A percentile compares a stretch with the other conserved stretches of the same genome.
These are phyloP conservation scores for Nanger granti DNA, from an alignment of 2,113 vertebrate genomes.

Conservation along the genomic window DNA sequence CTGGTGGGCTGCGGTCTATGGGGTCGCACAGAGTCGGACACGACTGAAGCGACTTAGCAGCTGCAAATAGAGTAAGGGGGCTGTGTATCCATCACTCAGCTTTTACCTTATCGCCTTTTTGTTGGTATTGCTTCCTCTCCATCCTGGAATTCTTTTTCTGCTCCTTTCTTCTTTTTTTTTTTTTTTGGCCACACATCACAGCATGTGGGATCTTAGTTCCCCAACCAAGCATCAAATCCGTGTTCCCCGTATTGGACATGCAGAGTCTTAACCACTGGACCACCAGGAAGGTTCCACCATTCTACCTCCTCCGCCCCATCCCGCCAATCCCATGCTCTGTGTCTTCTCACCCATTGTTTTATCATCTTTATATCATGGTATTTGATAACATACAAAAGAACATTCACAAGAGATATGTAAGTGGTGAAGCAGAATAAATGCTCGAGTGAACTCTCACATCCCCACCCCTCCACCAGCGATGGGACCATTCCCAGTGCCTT, in stretches of 20 bases:
- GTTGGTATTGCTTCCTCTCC: neutral
- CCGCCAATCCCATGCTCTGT: neutral
- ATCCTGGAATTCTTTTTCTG: neutral
- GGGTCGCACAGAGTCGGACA: too few species aligned
- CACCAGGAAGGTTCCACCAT: neutral
- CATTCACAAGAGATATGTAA: neutral
- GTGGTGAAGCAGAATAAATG: neutral
- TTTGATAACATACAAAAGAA: neutral
- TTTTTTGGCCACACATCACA: neutral
- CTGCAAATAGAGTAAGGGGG: too few species aligned
- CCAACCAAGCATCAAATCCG: neutral
- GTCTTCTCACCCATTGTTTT: neutral
- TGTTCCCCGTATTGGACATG: neutral
- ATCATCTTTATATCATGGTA: too few species aligned
- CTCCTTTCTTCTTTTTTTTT: neutral
- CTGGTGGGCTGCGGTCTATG: too few species aligned
- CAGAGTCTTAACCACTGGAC: neutral
- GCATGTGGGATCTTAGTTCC: neutral
- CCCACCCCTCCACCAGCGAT: neutral
- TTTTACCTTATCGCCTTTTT: neutral
- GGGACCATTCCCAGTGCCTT: neutral
- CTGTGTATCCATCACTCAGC: neutral
- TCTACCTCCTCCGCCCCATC: too few species aligned
- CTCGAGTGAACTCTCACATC: neutral
- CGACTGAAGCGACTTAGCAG: too few species aligned